phyloP scores from a whole-genome alignment of 2,113 vertebrate genomes.

The Narcine bancroftii region DNA sequence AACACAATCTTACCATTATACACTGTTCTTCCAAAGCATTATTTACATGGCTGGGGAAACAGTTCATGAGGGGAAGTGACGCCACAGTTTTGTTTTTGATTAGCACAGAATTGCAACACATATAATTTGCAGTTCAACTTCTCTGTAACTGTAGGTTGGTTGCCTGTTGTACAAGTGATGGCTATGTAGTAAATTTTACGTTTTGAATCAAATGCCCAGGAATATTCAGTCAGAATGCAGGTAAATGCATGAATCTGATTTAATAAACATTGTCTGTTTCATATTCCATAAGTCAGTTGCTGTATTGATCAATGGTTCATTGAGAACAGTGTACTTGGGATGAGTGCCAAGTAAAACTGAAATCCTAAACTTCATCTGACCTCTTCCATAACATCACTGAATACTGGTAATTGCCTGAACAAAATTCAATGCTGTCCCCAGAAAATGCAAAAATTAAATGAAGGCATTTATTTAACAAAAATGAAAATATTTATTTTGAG shows the following conservation, averaged over 20 bases:
- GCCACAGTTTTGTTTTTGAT: neutral
- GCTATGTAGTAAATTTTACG: neutral
- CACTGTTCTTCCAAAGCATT: neutral
- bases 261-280: neutral
- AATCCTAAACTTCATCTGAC: neutral
- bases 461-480: neutral
- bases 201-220: neutral
- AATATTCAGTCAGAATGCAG: neutral
- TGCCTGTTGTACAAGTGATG: neutral
- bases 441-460: neutral
- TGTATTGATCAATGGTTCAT: neutral
- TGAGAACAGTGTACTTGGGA: too few species aligned
- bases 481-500: neutral
- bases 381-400: neutral
- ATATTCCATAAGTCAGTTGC: neutral
- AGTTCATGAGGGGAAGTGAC: neutral
- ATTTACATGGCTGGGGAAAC: neutral
- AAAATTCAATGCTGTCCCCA: neutral
- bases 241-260: neutral
- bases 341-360: neutral
- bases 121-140: neutral
- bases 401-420: neutral
- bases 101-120: neutral
- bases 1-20: slow-evolving; percentile 18
- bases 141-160: neutral